Base-by-base conservation (phyloP, 1,140 invertebrate genomes). In the Bombus waltoni region DNA sequence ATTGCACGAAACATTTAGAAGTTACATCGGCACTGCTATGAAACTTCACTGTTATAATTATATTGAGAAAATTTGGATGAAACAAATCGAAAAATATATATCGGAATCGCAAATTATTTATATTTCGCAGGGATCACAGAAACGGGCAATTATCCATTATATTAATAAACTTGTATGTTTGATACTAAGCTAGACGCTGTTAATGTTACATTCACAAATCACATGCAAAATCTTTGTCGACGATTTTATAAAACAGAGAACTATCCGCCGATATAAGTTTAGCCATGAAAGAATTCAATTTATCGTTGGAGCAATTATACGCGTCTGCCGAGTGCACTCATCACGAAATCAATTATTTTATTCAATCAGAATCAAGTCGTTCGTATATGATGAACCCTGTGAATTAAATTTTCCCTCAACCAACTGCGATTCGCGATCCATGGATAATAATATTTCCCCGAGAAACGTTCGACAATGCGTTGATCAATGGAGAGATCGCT, bases 291-390 rank as follows among this genome's bases (percentile, higher is more conserved):
- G 32, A 32, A 70, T 10, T 18, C 22, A 32, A 32, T 57, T 59
- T 62, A n/a, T 77, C 75, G 57, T 32, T 2, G 1, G 28, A 28
- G 38, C 57, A 42, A 62, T 77, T 65, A 65, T 32, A 65, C 38
- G 11, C 57, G 35, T 32, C 10, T 25, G 25, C 13, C 4, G 10
- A 11, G 11, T 2, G 13, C 40, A 25, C 15, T 13, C 8, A 74
- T 32, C 32, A n/a, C 57, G 38, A 77, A 32, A 65, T 77, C 75
- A 62, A 65, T 77, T 77, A 40, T 77, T 77, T 77, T 77, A 77
- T 77, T 77, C 75, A 32, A 65, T 77, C 74, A 59, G 35, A 59
- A 59, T 76, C 5, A 40, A 62, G 35, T 38, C 72, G n/a, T 74
- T 10, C 75, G 47, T 28, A 11, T 8, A n/a, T 28, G 57, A 76